Conservation (phyloP, 2,888 invertebrate species). For the Lamproptera curius region DNA sequence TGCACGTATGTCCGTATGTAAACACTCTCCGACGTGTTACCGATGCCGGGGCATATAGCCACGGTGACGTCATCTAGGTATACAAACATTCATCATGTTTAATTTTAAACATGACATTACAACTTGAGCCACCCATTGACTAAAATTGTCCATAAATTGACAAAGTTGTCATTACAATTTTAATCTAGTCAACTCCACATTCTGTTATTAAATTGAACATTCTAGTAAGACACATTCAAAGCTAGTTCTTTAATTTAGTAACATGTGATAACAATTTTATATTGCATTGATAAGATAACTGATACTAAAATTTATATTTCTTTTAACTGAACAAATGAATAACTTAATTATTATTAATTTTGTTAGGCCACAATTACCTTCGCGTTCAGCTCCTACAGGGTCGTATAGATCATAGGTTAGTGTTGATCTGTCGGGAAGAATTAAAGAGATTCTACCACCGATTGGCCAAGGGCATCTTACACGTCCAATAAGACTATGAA, state of each 20-base stretch:
- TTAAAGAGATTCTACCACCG: conserved; percentile 88
- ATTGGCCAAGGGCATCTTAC: conserved; percentile 93
- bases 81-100: conserved; percentile 19
- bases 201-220: no score
- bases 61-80: conserved; percentile 89
- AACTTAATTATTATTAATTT: no score
- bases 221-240: neutral
- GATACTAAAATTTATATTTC: neutral
- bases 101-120: conserved; percentile 1
- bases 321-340: no score
- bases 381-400: conserved; percentile 83
- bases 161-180: no score
- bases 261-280: neutral
- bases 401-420: conserved; percentile 95
- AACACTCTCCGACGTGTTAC: conserved; percentile 95
- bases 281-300: neutral
- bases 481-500: conserved; percentile 92
- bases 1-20: conserved; percentile 96
- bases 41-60: conserved; percentile 94
- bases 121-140: no score
- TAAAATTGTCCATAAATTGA: no score
- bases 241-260: neutral
- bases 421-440: conserved; percentile 90
- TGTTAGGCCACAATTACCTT: conserved; percentile 70
- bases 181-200: no score